Percentiles rank a stretch among this genome's conserved stretches.
Conservation (phyloP, 2,888 invertebrate species). For the Oscheius sp. region DNA sequence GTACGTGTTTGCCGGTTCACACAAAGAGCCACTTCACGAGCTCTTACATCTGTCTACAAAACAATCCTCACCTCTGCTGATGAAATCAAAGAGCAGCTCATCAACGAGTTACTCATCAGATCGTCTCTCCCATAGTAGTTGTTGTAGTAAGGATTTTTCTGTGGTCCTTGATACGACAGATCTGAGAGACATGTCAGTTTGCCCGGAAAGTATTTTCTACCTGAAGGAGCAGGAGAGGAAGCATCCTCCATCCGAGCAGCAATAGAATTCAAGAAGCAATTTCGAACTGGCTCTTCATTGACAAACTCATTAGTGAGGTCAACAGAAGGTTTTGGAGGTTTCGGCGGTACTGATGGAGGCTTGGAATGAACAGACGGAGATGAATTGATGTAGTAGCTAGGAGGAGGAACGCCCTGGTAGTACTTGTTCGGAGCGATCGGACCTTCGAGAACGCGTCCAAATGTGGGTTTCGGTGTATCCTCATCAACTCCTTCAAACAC, state of each 20-base stretch:
- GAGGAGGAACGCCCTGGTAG: slow-evolving; percentile 51
- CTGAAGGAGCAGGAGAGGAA: slow-evolving; percentile 7
- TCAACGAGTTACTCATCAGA: not conserved
- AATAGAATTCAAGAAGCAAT: slow-evolving; percentile 26
- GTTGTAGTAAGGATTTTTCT: not conserved
- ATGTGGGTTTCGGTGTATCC: slow-evolving; percentile 44
- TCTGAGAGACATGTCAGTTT: not conserved
- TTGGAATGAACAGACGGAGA: not conserved
- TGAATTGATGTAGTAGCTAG: slow-evolving; percentile 17
- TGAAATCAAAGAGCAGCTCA: slow-evolving; percentile 6
- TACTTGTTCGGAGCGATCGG: slow-evolving; percentile 50
- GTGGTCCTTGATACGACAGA: not conserved
- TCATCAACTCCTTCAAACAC: slow-evolving; percentile 49
- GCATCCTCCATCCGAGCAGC: slow-evolving; percentile 17
- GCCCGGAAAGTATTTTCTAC: not conserved
- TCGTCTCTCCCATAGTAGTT: slow-evolving; percentile 19
- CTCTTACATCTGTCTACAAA: not conserved
- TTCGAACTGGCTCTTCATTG: not conserved
- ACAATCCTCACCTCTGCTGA: slow-evolving; percentile 17
- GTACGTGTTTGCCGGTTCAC: slow-evolving; percentile 25
- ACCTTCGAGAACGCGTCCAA: slow-evolving; percentile 55
- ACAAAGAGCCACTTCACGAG: slow-evolving; percentile 20
- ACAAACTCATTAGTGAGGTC: slow-evolving; percentile 8
- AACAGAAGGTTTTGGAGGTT: slow-evolving; percentile 24
- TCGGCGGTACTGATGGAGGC: slow-evolving; percentile 15